Conservation (phyloP, 2,113 vertebrate species). For the Melanostigma gelatinosum region DNA sequence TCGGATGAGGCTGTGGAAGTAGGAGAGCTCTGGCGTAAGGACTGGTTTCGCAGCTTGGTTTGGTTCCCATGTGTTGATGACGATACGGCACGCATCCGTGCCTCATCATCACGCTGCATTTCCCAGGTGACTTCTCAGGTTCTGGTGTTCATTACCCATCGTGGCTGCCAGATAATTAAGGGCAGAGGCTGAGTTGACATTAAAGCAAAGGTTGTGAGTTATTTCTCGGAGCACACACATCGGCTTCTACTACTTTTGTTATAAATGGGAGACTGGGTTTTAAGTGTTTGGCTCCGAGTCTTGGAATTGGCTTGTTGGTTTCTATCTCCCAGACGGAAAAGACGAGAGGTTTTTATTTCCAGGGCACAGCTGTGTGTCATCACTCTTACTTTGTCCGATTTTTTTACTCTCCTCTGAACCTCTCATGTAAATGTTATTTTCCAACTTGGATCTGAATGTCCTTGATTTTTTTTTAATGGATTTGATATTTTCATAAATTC, state of each 20-base stretch:
- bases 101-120: conserved; percentile 35
- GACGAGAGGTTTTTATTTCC: conserved; percentile 9
- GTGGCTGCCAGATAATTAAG: conserved; percentile 54
- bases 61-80: conserved; percentile 37
- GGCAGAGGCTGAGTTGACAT: conserved; percentile 33
- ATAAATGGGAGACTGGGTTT: conserved; percentile 12
- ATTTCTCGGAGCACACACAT: conserved; percentile 6
- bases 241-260: conserved; percentile 11
- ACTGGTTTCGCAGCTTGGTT: conserved; percentile 25
- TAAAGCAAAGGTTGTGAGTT: conserved; percentile 29
- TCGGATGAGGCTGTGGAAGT: conserved; percentile 39
- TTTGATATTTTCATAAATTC: conserved; percentile 14
- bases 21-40: conserved; percentile 32
- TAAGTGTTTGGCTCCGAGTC: conserved; percentile 27
- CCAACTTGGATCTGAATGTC: neutral
- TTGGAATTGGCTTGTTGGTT: conserved; percentile 25
- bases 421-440: neutral
- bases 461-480: neutral
- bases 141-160: conserved; percentile 58
- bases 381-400: conserved; percentile 7
- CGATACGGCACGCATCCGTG: conserved; percentile 37
- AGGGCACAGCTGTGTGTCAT: conserved; percentile 33
- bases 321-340: conserved; percentile 10
- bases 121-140: conserved; percentile 48
- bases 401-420: neutral